Evolutionary conservation across 1,140 invertebrate genomes (phyloP).

Genomic region (Yoshiicerus persimilis): DNA sequence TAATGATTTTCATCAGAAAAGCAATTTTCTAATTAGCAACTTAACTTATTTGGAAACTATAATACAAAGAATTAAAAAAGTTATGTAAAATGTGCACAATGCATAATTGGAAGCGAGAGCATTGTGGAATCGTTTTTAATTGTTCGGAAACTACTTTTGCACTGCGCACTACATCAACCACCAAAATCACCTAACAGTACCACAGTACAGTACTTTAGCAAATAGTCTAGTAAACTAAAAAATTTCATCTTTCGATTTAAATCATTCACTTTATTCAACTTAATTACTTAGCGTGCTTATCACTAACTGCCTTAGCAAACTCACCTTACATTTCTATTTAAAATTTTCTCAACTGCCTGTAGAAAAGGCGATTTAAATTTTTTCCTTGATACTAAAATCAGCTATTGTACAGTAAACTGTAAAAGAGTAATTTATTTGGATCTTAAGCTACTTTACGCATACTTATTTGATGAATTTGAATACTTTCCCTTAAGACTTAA

Average conservation of each 20-base stretch:
- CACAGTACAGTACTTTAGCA: conserved; percentile 15
- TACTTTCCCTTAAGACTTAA: too few species aligned
- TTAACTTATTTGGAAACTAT: too few species aligned
- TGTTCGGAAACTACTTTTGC: background rate
- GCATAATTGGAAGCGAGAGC: background rate
- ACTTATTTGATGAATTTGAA: too few species aligned
- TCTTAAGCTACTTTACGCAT: background rate
- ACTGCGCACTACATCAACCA: background rate
- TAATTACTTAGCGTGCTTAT: background rate
- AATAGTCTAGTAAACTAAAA: background rate
- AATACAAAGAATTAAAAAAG: too few species aligned
- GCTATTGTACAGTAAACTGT: background rate
- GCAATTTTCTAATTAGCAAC: too few species aligned
- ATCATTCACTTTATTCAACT: background rate
- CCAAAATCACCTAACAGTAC: background rate
- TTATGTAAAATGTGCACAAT: too few species aligned
- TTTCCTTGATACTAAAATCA: background rate
- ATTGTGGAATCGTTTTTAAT: background rate
- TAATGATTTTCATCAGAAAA: too few species aligned
- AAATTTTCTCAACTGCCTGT: background rate
- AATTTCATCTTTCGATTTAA: background rate
- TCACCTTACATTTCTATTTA: background rate
- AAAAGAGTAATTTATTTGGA: background rate
- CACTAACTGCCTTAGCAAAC: background rate
- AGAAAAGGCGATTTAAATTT: background rate